Evolutionary conservation across 2,888 invertebrate species (phyloP), one percentile per base, ranked within the genome.

Genomic region (Punctoribates punctum): DNA sequence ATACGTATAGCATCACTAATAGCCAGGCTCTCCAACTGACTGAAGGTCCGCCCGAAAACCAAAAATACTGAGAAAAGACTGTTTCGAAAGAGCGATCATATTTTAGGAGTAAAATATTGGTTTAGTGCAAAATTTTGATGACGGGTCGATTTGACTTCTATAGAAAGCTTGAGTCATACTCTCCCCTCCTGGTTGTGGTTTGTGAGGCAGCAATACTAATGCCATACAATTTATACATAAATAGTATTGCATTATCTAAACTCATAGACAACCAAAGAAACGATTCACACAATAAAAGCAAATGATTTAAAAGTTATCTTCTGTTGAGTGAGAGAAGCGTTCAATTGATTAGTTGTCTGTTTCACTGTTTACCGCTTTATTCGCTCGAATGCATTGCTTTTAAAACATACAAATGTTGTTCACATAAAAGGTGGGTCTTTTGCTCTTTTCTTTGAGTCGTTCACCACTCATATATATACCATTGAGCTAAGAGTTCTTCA

Each of bases 281-380:
- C 70, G 20, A 17, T 70, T 70, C 23, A 23, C 38, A 70, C 42
- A 70, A 42, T 70, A 70, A 70, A 46, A 6, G 42, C 70, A 70
- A 70, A 70, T 65, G 34, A 65, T 70, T 70, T 70, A 70, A 70
- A 70, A 70, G 70, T 70, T 46, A 70, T 70, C 70, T 46, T 46
- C 46, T 23, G 15, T 23, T 23, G 34, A 46, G 23, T 23, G 23
- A 60, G 23, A 25, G 6, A 60, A 20, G 13, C 23, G 20, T 70
- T 20, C 70, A 70, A 70, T 70, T 70, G 70, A 38, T 70, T 46
- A 70, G 20, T 46, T 13, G 15, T 60, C 15, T n/a, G 17, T 60
- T 23, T 20, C 25, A 23, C 25, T 34, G 9, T 46, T 70, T 46
- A 70, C 20, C 13, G 15, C 42, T 25, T 70, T 20, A n/a, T 70